These are phyloP conservation scores for Aphelenchoides besseyi DNA, from an alignment of 1,140 invertebrate species.

Conservation along the genomic window DNA sequence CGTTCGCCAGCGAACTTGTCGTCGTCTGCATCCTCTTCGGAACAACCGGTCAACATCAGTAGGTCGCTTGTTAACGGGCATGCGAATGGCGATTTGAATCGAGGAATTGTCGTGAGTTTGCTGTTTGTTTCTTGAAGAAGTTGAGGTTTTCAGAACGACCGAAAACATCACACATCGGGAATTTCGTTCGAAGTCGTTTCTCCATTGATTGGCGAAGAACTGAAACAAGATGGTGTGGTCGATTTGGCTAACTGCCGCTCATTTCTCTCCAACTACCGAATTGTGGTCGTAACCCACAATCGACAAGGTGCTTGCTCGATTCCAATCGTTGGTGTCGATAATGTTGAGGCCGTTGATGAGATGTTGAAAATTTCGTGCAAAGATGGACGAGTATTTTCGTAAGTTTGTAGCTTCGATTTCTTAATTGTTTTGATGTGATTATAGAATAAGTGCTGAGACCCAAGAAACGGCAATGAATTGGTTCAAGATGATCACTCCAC, in stretches of 20 bases:
- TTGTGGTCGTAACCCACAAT: conserved; percentile 42
- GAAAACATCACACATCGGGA: neutral
- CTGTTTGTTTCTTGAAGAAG: neutral
- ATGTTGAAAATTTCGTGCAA: conserved; percentile 38
- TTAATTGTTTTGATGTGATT: conserved; percentile 21
- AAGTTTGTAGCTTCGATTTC: neutral
- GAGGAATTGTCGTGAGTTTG: conserved; percentile 5
- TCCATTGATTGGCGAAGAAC: conserved; percentile 38
- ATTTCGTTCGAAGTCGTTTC: conserved; percentile 5
- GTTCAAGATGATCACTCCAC: conserved; percentile 40
- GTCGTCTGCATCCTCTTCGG: neutral
- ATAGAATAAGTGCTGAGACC: conserved; percentile 36
- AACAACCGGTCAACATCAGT: neutral
- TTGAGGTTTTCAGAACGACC: neutral
- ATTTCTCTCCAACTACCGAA: conserved; percentile 39
- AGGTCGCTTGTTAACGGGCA: neutral
- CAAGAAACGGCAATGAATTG: conserved; percentile 33
- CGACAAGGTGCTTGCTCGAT: conserved; percentile 40
- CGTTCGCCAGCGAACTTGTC: neutral
- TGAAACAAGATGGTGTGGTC: conserved; percentile 28
- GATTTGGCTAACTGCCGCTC: conserved; percentile 32
- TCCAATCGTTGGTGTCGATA: conserved; percentile 32
- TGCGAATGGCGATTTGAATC: neutral
- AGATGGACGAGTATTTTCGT: conserved; percentile 43
- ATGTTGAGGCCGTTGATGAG: conserved; percentile 39